Evolutionary conservation across 2,113 vertebrate species (phyloP), one percentile per base, ranked within the genome.

Genomic region (Ancistrus triradiatus): DNA sequence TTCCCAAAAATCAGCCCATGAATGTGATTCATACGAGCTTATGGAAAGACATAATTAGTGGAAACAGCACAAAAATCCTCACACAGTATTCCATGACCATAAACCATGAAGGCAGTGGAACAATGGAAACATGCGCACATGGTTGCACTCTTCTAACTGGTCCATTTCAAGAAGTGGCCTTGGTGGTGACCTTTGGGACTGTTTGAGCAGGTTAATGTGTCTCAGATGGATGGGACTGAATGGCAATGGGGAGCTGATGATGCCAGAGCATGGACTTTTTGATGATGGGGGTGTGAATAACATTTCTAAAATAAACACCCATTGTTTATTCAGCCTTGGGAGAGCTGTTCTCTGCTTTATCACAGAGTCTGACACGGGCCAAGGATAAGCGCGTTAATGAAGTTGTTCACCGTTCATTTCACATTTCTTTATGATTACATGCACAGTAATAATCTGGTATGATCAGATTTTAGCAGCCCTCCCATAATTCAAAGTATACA

Each of bases 251-350:
- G 10, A 50, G 68, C 19, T 61, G 69, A 72, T 78, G 60, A 73
- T 72, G 74, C 62, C 38, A 66, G 52, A 33, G 50, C 48, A 25
- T 62, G 17, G 52, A 53, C 5, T 24, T 64, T 4, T 67, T 71
- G 79, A 75, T 71, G 47, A 70, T 72, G 24, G 15, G 42, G 62
- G 59, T 42, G 66, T 56, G 72, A 77, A 79, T 64, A 64, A 58
- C n/a, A 62, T 51, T 35, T 70, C 48, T 35, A 44, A 58, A 57
- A 72, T 48, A 75, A 79, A 83, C 68, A 73, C 21, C 50, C 74
- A 51, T 59, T 57, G 60, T 68, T 60, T 75, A 66, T 78, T 81
- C 43, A 71, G 2, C 44, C 73, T 72, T 52, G 73, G 69, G 48
- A 11, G 46, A 66, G 70, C 50, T 44, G 18, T 78, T 71, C 70